Conservation (phyloP, 2,797 vertebrate genomes). For the Esox masquinongy region DNA sequence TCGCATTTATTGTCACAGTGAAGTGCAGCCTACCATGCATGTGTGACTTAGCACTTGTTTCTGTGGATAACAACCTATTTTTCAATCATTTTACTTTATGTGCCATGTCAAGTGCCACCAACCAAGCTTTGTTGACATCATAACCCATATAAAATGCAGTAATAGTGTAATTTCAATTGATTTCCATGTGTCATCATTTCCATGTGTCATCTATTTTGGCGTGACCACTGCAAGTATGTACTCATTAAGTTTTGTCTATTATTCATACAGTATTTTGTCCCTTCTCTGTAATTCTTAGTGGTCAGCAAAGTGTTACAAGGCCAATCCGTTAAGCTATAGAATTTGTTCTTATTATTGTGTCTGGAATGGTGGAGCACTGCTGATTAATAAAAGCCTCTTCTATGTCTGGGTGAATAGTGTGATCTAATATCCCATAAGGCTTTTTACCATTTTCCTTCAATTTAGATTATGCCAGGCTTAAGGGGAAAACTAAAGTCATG, state of each 20-base stretch:
- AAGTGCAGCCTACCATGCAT: neutral
- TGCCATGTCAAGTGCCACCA: neutral
- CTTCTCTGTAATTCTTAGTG: conserved; percentile 67
- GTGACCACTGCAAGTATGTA: conserved; percentile 27
- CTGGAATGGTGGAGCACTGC: neutral
- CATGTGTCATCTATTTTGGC: conserved; percentile 43
- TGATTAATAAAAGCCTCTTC: neutral
- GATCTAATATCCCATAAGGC: neutral
- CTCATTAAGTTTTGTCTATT: conserved; percentile 36
- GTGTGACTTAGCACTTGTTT: neutral
- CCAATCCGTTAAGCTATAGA: conserved; percentile 39
- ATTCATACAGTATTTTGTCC: conserved; percentile 72
- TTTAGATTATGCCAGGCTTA: neutral
- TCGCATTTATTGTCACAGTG: neutral
- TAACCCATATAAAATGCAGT: conserved; percentile 21
- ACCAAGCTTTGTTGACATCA: neutral
- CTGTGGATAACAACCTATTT: neutral
- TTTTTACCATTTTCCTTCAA: neutral
- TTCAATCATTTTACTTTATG: neutral
- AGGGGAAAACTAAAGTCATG: neutral
- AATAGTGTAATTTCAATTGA: conserved; percentile 26
- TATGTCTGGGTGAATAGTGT: conserved; percentile 1
- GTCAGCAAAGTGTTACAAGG: conserved; percentile 64
- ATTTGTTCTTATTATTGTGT: conserved; percentile 10
- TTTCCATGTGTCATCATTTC: conserved; percentile 43